Percentiles rank a stretch among this genome's conserved stretches.
These are phyloP conservation scores for Caenorhabditis becei DNA, from an alignment of 2,888 invertebrate genomes.

Conservation along the genomic window DNA sequence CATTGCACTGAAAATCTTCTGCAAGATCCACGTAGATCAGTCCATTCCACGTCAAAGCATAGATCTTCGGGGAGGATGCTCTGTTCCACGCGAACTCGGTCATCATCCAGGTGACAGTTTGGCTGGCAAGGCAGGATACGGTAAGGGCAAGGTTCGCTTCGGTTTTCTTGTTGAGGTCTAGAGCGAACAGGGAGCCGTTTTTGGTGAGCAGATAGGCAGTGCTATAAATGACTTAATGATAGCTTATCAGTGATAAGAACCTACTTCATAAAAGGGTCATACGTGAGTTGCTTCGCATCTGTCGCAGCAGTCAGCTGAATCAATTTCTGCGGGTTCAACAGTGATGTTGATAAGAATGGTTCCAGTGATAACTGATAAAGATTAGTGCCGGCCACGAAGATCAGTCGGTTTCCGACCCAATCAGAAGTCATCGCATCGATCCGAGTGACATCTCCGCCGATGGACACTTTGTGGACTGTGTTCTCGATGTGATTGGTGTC, in stretches of 20 bases:
- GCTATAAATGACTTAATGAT: slow-evolving; percentile 62
- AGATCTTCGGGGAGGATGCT: slow-evolving; percentile 78
- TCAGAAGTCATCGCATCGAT: slow-evolving; percentile 80
- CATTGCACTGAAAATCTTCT: slow-evolving; percentile 74
- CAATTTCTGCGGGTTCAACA: slow-evolving; percentile 75
- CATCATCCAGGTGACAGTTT: slow-evolving; percentile 79
- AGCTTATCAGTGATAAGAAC: background rate
- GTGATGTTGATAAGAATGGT: slow-evolving; percentile 73
- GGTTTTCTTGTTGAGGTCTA: slow-evolving; percentile 74
- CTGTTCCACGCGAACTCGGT: slow-evolving; percentile 80
- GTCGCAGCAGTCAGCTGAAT: slow-evolving; percentile 77
- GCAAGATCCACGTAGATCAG: slow-evolving; percentile 64
- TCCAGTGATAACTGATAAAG: slow-evolving; percentile 76
- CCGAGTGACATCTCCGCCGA: slow-evolving; percentile 73
- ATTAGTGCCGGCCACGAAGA: slow-evolving; percentile 72
- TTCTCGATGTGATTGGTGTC: slow-evolving; percentile 75
- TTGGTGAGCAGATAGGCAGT: slow-evolving; percentile 79
- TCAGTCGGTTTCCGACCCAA: slow-evolving; percentile 80
- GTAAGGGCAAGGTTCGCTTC: slow-evolving; percentile 78
- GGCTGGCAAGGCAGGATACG: slow-evolving; percentile 74
- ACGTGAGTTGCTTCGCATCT: slow-evolving; percentile 81
- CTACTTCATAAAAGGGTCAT: slow-evolving; percentile 81
- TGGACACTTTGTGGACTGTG: slow-evolving; percentile 73
- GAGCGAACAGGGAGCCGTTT: slow-evolving; percentile 79
- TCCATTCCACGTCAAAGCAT: slow-evolving; percentile 81